Percentiles rank a stretch among this genome's conserved stretches.
Evolutionary conservation across 2,888 invertebrate species (phyloP).

Genomic region (Nemotelus nigrinus): DNA sequence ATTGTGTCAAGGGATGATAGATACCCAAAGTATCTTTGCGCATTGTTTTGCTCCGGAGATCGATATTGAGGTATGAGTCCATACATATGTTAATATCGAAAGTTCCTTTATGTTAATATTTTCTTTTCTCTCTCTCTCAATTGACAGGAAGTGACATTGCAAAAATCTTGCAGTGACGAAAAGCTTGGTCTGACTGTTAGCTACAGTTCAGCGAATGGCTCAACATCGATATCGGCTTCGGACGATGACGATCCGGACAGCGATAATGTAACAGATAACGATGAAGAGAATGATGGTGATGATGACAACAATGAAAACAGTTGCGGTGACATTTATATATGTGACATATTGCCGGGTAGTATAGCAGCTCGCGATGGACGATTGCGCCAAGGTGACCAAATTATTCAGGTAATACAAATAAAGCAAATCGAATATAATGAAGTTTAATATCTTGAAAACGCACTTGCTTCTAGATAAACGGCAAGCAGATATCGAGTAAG

Average conservation of each 20-base stretch:
- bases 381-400: conserved; percentile 71
- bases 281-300: background rate
- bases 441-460: background rate
- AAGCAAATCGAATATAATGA: background rate
- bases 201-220: conserved; percentile 66
- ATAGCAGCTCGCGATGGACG: conserved; percentile 71
- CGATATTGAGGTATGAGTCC: conserved; percentile 68
- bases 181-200: conserved; percentile 75
- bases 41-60: conserved; percentile 69
- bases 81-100: background rate
- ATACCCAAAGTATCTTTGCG: conserved; percentile 63
- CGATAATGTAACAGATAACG: conserved; percentile 58
- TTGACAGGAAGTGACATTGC: conserved; percentile 72
- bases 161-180: conserved; percentile 69
- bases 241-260: conserved; percentile 56
- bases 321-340: conserved; percentile 73
- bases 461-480: conserved; percentile 68
- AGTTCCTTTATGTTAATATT: background rate
- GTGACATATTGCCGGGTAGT: conserved; percentile 71
- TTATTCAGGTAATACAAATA: conserved; percentile 67
- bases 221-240: conserved; percentile 26
- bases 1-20: conserved; percentile 4
- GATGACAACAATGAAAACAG: conserved; percentile 65
- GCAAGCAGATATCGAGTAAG: conserved; percentile 70
- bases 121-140: background rate